Conservation (phyloP, 2,113 vertebrate genomes). For the Laticauda colubrina region DNA sequence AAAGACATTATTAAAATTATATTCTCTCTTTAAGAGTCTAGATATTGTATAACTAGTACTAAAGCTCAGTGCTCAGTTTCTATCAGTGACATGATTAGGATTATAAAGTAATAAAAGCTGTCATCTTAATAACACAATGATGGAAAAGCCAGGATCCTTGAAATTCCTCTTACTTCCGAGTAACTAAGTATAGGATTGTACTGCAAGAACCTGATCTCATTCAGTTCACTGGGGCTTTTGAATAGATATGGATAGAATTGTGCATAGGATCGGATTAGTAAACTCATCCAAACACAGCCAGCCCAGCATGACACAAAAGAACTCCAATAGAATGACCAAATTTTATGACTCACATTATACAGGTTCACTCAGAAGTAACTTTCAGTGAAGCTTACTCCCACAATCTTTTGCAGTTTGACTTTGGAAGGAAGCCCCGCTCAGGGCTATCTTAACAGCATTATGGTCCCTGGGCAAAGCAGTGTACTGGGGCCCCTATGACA, state of each 20-base stretch:
- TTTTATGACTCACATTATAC: background rate
- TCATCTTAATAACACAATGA: background rate
- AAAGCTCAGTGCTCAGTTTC: background rate
- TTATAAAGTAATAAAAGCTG: background rate
- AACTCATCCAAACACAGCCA: background rate
- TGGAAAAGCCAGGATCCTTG: background rate
- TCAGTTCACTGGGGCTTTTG: background rate
- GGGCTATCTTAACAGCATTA: no score
- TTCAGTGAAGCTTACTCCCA: background rate
- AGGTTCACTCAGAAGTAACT: no score
- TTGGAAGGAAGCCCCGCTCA: background rate
- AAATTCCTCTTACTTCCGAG: background rate
- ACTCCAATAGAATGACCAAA: background rate
- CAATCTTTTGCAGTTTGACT: background rate
- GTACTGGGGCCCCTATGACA: no score
- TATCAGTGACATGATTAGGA: background rate
- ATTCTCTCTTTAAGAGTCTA: background rate
- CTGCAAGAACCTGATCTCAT: background rate
- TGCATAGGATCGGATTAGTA: background rate
- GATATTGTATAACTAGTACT: background rate
- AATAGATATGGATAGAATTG: background rate
- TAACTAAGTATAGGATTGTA: background rate
- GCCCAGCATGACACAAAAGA: background rate
- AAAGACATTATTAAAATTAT: background rate
- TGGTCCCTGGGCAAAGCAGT: no score